Evolutionary conservation across 2,797 vertebrate species (phyloP).

Genomic region (Ciconia nigra): DNA sequence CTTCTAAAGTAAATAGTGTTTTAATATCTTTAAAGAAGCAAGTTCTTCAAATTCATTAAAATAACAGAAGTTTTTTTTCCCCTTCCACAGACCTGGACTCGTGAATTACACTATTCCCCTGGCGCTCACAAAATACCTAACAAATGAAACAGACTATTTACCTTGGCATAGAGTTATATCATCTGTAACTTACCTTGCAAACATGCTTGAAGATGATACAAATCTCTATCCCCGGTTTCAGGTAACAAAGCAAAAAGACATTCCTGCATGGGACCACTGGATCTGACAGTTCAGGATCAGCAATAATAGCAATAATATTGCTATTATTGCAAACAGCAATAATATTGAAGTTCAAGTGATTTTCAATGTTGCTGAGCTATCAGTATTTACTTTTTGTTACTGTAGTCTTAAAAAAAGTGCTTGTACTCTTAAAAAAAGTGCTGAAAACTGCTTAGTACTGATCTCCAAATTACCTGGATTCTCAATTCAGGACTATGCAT

Average conservation of each 20-base stretch:
- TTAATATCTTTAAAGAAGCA: not conserved
- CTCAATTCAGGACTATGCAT: not conserved
- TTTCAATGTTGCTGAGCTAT: not conserved
- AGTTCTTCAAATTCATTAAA: not conserved
- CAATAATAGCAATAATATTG: not conserved
- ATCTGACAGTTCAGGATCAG: not conserved
- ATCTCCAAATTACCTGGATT: not conserved
- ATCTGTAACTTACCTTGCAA: slow-evolving; percentile 82
- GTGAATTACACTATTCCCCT: slow-evolving; percentile 82
- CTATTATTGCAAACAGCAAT: not conserved
- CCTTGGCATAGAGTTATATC: slow-evolving; percentile 84
- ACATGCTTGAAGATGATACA: slow-evolving; percentile 84
- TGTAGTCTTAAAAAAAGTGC: not conserved
- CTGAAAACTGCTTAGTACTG: not conserved
- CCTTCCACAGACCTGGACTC: slow-evolving; percentile 78
- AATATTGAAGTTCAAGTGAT: not conserved
- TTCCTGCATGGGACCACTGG: not conserved
- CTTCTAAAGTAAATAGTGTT: not conserved
- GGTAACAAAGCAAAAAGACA: slow-evolving; percentile 70
- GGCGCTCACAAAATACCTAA: slow-evolving; percentile 86
- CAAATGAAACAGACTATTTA: slow-evolving; percentile 81
- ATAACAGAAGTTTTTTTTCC: not conserved
- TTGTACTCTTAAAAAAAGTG: not conserved
- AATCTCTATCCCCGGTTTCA: slow-evolving; percentile 82
- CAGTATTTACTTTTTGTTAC: not conserved